A percentile compares a stretch with the other conserved stretches of the same genome.
Evolutionary conservation across 2,113 vertebrate genomes (phyloP).

Genomic region (Callipepla squamata): DNA sequence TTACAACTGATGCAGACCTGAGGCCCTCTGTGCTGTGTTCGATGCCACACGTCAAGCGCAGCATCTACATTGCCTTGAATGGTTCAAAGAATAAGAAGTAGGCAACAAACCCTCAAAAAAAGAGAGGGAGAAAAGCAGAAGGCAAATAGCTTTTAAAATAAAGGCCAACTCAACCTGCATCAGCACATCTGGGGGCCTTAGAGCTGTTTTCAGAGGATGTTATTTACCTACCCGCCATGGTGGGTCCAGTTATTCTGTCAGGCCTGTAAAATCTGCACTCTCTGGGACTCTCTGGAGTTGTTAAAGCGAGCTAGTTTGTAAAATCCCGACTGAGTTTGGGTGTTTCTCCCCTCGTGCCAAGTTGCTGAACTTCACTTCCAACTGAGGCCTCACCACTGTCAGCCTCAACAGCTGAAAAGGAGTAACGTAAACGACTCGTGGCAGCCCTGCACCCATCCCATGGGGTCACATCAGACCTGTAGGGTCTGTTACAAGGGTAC

Average conservation of each 20-base stretch:
- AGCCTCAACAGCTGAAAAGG: neutral
- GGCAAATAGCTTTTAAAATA: neutral
- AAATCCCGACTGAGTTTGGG: neutral
- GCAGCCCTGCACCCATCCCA: neutral
- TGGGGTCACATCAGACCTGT: accelerated
- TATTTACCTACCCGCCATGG: neutral
- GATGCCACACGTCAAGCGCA: neutral
- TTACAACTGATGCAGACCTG: neutral
- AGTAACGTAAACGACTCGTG: neutral
- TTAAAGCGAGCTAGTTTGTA: neutral
- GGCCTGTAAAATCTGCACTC: neutral
- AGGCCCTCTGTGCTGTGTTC: neutral
- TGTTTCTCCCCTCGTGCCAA: neutral
- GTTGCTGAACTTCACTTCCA: neutral
- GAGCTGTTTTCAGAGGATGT: neutral
- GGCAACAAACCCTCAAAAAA: neutral
- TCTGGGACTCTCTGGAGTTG: neutral
- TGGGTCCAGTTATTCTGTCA: neutral
- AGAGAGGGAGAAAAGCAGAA: neutral
- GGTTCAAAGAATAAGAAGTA: neutral
- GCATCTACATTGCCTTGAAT: neutral
- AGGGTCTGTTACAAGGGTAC: neutral
- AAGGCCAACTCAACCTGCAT: neutral
- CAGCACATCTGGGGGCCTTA: neutral
- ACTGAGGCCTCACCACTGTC: neutral